A percentile compares a stretch with the other conserved stretches of the same genome.
Evolutionary conservation across 2,797 vertebrate species (phyloP).

Genomic region (Halcyon chelicuti): DNA sequence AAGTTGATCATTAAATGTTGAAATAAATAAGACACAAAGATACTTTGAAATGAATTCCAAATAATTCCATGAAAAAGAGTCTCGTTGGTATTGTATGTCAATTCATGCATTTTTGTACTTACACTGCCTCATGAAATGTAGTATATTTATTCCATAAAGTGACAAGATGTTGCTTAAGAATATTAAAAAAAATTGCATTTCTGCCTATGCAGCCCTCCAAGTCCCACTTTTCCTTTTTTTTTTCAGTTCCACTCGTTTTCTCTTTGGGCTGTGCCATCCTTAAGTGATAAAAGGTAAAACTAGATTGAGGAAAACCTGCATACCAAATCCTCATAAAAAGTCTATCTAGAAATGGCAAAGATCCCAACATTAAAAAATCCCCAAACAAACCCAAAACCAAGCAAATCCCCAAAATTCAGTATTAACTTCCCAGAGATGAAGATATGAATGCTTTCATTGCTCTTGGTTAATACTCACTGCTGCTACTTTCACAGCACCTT

Average conservation of each 20-base stretch:
- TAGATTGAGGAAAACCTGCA: background rate
- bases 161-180: background rate
- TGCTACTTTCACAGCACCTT: background rate
- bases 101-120: background rate
- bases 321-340: background rate
- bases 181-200: background rate
- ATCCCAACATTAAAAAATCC: background rate
- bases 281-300: background rate
- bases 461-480: background rate
- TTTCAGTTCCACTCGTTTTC: background rate
- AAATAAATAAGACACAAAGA: background rate
- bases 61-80: background rate
- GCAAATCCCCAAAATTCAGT: background rate
- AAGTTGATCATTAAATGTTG: background rate
- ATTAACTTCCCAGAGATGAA: background rate
- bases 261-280: background rate
- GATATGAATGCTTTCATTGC: background rate
- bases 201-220: background rate
- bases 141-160: background rate
- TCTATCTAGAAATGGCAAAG: accelerated
- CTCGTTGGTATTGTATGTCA: background rate
- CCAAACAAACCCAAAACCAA: background rate
- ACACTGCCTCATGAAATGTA: accelerated
- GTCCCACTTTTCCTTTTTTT: background rate
- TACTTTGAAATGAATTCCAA: background rate